phyloP scores from a whole-genome alignment of 2,888 invertebrate genomes.

The Linnaemya vulpina region DNA sequence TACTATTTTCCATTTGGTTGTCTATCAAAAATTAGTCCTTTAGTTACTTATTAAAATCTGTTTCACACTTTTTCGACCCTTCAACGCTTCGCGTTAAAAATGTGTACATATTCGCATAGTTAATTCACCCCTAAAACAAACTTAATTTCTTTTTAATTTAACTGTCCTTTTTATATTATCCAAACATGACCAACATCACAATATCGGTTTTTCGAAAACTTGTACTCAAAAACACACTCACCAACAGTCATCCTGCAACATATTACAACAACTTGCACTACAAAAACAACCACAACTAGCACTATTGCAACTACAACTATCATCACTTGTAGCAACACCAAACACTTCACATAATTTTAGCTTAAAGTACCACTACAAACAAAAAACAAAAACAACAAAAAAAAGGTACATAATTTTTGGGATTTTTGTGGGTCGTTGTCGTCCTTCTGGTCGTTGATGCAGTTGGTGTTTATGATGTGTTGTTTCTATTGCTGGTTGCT shows the following conservation, averaged over 20 bases:
- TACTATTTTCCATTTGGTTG: neutral
- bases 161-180: conserved; percentile 24
- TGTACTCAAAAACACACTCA: conserved; percentile 26
- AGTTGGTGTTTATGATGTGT: conserved; percentile 58
- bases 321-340: conserved; percentile 62
- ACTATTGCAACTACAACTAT: conserved; percentile 55
- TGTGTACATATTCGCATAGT: neutral
- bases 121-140: conserved; percentile 14
- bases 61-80: neutral
- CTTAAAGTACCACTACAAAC: conserved; percentile 63
- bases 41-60: neutral
- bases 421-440: conserved; percentile 64
- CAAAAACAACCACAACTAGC: conserved; percentile 49
- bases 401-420: conserved; percentile 68
- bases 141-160: neutral
- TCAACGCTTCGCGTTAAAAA: neutral
- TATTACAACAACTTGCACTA: conserved; percentile 20
- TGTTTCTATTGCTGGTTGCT: conserved; percentile 46
- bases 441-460: conserved; percentile 19
- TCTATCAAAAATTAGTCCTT: neutral
- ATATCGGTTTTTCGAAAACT: conserved; percentile 53
- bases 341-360: conserved; percentile 70
- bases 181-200: conserved; percentile 50
- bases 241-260: conserved; percentile 20
- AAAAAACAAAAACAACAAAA: conserved; percentile 36